Percentiles rank a stretch among this genome's conserved stretches.
Conservation (phyloP, 2,797 vertebrate genomes). For the Siniperca undulata region DNA sequence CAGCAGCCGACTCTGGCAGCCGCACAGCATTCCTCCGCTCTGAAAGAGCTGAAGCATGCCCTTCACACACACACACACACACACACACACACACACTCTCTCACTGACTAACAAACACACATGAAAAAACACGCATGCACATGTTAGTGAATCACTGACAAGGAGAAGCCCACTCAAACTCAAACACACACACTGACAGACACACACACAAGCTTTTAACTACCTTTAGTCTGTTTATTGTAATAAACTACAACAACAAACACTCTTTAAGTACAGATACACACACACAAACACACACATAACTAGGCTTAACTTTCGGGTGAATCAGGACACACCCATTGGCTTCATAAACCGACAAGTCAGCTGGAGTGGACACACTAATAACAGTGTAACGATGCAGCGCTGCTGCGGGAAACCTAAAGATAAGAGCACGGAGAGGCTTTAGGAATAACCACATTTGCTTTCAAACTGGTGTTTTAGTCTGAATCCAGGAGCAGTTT, state of each 20-base stretch:
- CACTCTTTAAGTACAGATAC: background rate
- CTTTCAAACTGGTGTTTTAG: background rate
- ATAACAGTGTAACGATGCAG: background rate
- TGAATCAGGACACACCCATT: slow-evolving; percentile 54
- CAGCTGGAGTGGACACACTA: slow-evolving; percentile 30
- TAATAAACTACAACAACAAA: slow-evolving; percentile 14
- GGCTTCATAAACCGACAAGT: slow-evolving; percentile 22
- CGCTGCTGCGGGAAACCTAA: slow-evolving; percentile 11
- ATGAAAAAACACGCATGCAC: background rate
- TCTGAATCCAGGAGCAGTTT: background rate
- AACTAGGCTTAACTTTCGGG: slow-evolving; percentile 29
- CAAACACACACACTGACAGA: background rate
- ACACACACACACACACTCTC: slow-evolving; percentile 19
- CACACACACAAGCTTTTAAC: slow-evolving; percentile 3
- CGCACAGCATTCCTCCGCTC: slow-evolving; percentile 70
- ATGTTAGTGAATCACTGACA: slow-evolving; percentile 2
- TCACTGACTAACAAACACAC: slow-evolving; percentile 7
- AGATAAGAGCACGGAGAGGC: background rate
- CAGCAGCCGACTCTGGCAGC: slow-evolving; percentile 65
- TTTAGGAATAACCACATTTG: background rate
- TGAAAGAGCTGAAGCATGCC: slow-evolving; percentile 50
- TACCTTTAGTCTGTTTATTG: slow-evolving; percentile 30
- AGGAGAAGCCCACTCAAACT: background rate
- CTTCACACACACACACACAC: slow-evolving; percentile 39
- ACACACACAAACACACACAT: slow-evolving; percentile 6